Evolutionary conservation across 2,888 invertebrate species (phyloP), one percentile per base, ranked within the genome.

Genomic region (Sarcophaga caerulescens): DNA sequence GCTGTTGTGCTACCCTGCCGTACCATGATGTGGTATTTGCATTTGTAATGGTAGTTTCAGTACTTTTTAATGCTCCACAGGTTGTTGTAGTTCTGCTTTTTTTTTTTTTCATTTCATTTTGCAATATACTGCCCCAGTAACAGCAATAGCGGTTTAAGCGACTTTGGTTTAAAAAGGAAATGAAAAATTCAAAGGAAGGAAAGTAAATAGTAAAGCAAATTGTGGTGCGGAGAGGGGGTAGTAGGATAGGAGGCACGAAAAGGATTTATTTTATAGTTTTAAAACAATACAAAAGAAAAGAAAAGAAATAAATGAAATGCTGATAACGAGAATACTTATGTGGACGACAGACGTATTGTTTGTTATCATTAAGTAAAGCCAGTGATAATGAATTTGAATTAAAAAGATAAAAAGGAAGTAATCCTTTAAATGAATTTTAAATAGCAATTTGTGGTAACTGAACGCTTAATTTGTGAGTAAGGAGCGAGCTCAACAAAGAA

Each of bases 1-100:
- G 35, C 35, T 35, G 10, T 35, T 35, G 35, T 35, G 2, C 35
- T 35, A 2, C 8, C 35, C 35, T 35, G 8, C 10, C 8, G 35
- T 35, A 35, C 8, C 8, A 14, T 79, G 73, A 6, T 44, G 5
- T 5, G 4, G 19, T 71, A 63, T 65, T 57, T 79, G 57, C 65
- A 71, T 79, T 79, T 65, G 44, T 59, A 79, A 65, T 71, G 57
- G 35, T 23, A 57, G 77, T 74, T 74, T 81, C 74, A 47, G 62
- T 45, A 57, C 47, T 59, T 52, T 52, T 52, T 52, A 14, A 52
- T 52, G 17, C 14, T 47, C 69, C 6, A 23, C 69, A 57, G 52
- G 69, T 52, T 47, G 47, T n/a, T 69, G 19, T n/a, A 25, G 21
- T 23, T 62, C 12, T 52, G 44, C 11, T 76, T 60, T 12, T 8